phyloP scores from a whole-genome alignment of 2,797 vertebrate genomes.

The Sternotherus odoratus region DNA sequence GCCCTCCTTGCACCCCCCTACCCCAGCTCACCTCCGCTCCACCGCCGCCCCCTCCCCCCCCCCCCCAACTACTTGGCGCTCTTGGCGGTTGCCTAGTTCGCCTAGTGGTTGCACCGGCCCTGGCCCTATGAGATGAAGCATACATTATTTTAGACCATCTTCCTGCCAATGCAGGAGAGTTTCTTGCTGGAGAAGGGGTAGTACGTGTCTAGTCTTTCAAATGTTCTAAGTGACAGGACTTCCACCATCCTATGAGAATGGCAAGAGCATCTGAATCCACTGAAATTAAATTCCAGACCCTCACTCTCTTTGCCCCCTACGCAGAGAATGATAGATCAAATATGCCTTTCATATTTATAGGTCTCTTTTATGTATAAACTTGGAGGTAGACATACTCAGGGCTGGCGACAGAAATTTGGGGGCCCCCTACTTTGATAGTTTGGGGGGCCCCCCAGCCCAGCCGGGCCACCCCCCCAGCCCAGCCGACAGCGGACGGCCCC shows the following conservation, averaged over 20 bases:
- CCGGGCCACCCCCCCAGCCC: too few relatives aligned
- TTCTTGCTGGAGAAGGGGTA: neutral
- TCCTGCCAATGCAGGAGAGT: neutral
- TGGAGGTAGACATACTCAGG: neutral
- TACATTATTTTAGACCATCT: neutral
- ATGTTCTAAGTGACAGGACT: neutral
- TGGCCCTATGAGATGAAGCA: neutral
- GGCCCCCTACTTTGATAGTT: too few relatives aligned
- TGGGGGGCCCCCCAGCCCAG: too few relatives aligned
- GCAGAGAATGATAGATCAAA: neutral
- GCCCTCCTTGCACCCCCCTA: too few relatives aligned
- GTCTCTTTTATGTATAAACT: neutral
- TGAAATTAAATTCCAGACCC: neutral
- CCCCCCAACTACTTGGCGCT: too few relatives aligned
- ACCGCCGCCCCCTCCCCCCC: too few relatives aligned
- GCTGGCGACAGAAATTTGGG: too few relatives aligned
- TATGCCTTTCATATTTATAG: neutral
- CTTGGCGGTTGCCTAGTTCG: too few relatives aligned
- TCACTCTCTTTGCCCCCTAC: neutral
- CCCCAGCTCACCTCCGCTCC: too few relatives aligned
- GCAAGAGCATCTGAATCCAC: neutral
- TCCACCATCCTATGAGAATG: neutral
- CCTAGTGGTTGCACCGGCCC: too few relatives aligned
- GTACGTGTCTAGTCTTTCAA: neutral
- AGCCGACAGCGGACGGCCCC: too few relatives aligned